phyloP scores from a whole-genome alignment of 2,888 invertebrate species.

The Cephus pygmeus region DNA sequence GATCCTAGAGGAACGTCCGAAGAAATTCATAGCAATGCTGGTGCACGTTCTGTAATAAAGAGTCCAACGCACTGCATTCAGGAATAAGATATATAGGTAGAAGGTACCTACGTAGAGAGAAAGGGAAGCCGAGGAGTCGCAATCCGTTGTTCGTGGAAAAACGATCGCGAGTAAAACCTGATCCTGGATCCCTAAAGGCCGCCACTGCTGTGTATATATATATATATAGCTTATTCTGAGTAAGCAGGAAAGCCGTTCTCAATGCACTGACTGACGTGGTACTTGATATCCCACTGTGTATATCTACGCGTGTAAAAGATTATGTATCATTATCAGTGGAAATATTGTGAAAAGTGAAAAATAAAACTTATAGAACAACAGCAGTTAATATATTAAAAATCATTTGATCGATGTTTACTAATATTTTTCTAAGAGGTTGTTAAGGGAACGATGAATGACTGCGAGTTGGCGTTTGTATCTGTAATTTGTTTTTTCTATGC shows the following conservation, averaged over 20 bases:
- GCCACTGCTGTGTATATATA: conserved; percentile 16
- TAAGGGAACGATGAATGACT: not conserved
- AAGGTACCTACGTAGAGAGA: not conserved
- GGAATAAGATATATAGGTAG: not conserved
- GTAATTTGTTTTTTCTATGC: not conserved
- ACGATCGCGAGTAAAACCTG: conserved; percentile 42
- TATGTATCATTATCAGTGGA: not conserved
- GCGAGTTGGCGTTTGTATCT: not conserved
- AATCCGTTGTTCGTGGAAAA: conserved; percentile 7
- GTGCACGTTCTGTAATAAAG: conserved; percentile 3
- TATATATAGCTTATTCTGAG: not conserved
- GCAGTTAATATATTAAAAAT: not conserved
- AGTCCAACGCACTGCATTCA: conserved; percentile 2
- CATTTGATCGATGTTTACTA: not conserved
- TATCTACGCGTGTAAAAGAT: not conserved
- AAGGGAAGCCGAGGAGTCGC: not conserved
- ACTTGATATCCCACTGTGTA: not conserved
- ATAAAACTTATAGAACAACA: not conserved
- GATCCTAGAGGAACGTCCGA: not conserved
- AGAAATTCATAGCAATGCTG: not conserved
- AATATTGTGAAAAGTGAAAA: not conserved
- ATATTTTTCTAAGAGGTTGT: not conserved
- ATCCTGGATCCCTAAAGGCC: conserved; percentile 49
- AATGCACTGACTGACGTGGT: not conserved
- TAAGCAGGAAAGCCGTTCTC: not conserved